Conservation (phyloP, 30 jellyfish, hydroid and myxozoan genomes). For the Cassiopea andromeda region DNA sequence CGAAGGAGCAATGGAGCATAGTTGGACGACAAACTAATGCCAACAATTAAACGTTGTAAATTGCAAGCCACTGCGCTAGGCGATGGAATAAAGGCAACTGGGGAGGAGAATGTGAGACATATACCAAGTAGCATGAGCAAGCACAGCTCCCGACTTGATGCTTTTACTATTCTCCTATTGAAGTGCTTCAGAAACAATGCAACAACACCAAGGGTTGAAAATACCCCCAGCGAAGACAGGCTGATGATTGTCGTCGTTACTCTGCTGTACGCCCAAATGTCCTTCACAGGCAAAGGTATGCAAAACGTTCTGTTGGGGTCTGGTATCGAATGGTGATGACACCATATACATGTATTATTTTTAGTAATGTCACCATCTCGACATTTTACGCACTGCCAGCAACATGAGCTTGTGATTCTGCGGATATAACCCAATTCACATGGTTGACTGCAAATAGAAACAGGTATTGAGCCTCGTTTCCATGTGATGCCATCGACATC, state of each 20-base stretch:
- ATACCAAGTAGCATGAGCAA: conserved; percentile 81
- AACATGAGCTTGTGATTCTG: conserved; percentile 32
- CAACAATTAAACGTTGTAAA: conserved; percentile 67
- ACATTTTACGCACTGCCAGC: conserved; percentile 89
- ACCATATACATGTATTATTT: conserved; percentile 76
- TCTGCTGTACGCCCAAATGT: not conserved
- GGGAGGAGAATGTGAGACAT: conserved; percentile 60
- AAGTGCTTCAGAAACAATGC: conserved; percentile 70
- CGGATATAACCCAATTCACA: conserved; percentile 53
- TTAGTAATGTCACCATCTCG: conserved; percentile 33
- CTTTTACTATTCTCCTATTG: conserved; percentile 66
- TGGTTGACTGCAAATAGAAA: conserved; percentile 78
- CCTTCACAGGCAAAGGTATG: conserved; percentile 41
- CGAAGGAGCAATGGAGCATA: conserved; percentile 85
- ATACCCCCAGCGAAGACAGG: conserved; percentile 46
- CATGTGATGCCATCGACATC: conserved; percentile 33
- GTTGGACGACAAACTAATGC: conserved; percentile 72
- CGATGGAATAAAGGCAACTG: conserved; percentile 56
- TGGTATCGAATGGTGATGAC: conserved; percentile 54
- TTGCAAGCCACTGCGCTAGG: conserved; percentile 78
- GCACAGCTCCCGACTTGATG: conserved; percentile 94
- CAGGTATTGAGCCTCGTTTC: conserved; percentile 47
- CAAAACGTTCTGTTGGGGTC: conserved; percentile 47
- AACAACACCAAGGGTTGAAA: conserved; percentile 65
- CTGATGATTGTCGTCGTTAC: conserved; percentile 6